Conservation (phyloP, 2,888 invertebrate genomes). For the Salticus scenicus region DNA sequence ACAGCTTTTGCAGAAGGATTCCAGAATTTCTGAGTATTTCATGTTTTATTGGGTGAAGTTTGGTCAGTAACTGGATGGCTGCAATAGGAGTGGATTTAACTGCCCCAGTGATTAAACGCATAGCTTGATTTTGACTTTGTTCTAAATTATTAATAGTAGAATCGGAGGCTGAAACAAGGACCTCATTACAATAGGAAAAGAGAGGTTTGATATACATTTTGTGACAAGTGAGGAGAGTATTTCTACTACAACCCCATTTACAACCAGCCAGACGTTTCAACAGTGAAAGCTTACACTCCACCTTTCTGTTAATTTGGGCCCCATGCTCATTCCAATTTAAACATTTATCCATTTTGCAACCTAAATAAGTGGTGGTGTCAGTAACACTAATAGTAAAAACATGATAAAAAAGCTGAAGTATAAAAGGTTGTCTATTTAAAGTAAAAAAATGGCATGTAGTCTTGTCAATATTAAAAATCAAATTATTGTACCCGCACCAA, state of each 20-base stretch:
- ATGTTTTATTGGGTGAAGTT: not conserved
- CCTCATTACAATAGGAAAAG: not conserved
- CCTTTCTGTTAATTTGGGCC: not conserved
- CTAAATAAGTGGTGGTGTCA: not conserved
- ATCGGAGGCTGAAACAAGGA: not conserved
- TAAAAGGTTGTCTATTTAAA: not conserved
- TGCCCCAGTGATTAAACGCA: not conserved
- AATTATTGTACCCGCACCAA: not conserved
- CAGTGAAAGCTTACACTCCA: not conserved
- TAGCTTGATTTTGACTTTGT: not conserved
- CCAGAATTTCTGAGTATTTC: not conserved
- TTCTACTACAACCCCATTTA: not conserved
- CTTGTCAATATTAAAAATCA: constrained; percentile 2
- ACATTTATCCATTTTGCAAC: not conserved
- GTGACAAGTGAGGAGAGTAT: not conserved
- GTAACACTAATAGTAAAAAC: not conserved
- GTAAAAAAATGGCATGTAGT: constrained; percentile 5
- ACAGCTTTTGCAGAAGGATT: not conserved
- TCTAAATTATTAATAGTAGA: not conserved
- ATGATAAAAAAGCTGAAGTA: constrained; percentile 1
- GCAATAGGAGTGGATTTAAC: constrained; percentile 3
- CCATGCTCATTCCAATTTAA: too few relatives aligned
- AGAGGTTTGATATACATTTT: constrained; percentile 3
- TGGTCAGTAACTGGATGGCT: not conserved
- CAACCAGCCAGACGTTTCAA: not conserved